Evolutionary conservation across 2,113 vertebrate genomes (phyloP).

Genomic region (Prolemur simus): DNA sequence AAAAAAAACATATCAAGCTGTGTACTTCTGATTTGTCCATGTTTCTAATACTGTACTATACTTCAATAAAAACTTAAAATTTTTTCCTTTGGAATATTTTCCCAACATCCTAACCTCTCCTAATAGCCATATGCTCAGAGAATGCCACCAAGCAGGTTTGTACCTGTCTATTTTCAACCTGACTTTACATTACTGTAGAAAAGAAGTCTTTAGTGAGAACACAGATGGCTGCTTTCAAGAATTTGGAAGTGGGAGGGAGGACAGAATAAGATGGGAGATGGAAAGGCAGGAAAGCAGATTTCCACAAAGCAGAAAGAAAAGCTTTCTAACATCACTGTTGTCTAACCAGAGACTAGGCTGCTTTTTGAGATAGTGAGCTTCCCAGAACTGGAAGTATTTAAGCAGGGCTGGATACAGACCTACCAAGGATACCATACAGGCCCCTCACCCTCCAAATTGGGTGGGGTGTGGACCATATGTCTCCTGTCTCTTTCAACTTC

Average conservation of each 20-base stretch:
- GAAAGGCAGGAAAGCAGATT: neutral
- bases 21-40: neutral
- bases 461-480: neutral
- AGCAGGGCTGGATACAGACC: neutral
- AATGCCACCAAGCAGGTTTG: constrained; percentile 22
- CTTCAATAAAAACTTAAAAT: neutral
- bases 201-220: constrained; percentile 3
- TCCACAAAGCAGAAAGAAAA: constrained; percentile 9
- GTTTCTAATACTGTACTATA: neutral
- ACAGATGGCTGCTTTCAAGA: neutral
- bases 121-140: neutral
- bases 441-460: neutral
- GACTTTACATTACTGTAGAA: constrained; percentile 34
- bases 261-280: neutral
- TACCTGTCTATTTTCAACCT: constrained; percentile 31
- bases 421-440: neutral
- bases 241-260: neutral
- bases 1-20: neutral
- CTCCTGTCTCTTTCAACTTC: neutral
- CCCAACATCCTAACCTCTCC: neutral
- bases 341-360: neutral
- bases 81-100: neutral
- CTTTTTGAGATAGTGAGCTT: neutral
- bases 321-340: neutral
- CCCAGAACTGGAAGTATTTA: neutral